Conservation (phyloP, 2,888 invertebrate genomes). For the Ligdia adustata region DNA sequence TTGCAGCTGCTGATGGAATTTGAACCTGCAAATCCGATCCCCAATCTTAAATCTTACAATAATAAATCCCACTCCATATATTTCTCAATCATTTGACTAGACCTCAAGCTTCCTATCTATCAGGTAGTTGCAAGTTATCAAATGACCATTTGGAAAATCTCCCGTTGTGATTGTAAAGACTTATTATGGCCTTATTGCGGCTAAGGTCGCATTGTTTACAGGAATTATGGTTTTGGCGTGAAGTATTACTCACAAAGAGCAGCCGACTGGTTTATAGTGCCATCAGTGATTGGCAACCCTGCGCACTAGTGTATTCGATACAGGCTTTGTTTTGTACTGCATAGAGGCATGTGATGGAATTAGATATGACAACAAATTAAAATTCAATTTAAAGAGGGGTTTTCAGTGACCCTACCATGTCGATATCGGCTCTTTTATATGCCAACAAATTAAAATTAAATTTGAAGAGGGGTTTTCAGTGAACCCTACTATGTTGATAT, state of each 20-base stretch:
- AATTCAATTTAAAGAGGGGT: too few relatives aligned
- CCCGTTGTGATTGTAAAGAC: slow-evolving; percentile 10
- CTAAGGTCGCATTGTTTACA: slow-evolving; percentile 15
- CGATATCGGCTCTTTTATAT: too few relatives aligned
- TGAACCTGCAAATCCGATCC: too few relatives aligned
- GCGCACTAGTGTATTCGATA: slow-evolving; percentile 40
- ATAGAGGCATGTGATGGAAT: slow-evolving; percentile 25
- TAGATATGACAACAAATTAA: slow-evolving; percentile 40
- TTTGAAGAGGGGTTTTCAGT: too few relatives aligned
- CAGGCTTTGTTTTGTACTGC: slow-evolving; percentile 48
- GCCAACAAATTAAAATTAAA: too few relatives aligned
- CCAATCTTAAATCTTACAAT: too few relatives aligned
- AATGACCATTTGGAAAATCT: slow-evolving; percentile 2
- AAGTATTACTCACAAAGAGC: slow-evolving; percentile 18
- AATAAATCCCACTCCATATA: too few relatives aligned
- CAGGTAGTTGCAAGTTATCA: slow-evolving; percentile 1
- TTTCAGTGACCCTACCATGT: too few relatives aligned
- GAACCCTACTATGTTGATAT: too few relatives aligned
- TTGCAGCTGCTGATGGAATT: too few relatives aligned
- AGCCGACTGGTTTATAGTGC: slow-evolving; percentile 20
- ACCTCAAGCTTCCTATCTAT: too few relatives aligned
- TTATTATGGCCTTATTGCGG: slow-evolving; percentile 9
- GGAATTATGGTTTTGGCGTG: slow-evolving; percentile 23
- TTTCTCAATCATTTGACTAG: too few relatives aligned
- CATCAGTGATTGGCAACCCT: slow-evolving; percentile 43